Base-by-base conservation (phyloP, 2,888 invertebrate genomes). In the Xestobium rufovillosum region DNA sequence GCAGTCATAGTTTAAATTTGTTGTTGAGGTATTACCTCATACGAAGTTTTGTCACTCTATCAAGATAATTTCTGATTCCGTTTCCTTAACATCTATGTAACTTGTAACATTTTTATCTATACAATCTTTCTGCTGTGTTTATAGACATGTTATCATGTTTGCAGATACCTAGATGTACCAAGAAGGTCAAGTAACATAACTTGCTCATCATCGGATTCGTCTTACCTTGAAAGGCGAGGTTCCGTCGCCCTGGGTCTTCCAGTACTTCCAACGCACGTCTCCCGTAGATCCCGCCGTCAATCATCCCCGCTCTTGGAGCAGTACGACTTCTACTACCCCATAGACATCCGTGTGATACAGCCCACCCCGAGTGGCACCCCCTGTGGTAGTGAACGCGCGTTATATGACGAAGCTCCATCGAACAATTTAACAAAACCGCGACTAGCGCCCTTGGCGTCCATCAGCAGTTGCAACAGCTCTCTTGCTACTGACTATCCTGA, bases 341-440 rank as follows among this genome's bases (percentile, higher is more conserved):
- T 64, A 26, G 64, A 65, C 46, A 65, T 65, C 61, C 67, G 72
- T 63, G 80, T 84, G 45, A 83, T 83, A 46, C 80, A 83, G 56
- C 80, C 83, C 30, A 84, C 83, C 13, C 86, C 89, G n/a, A 83
- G 86, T 36, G 73, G 85, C 34, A 88, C 89, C 25, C 88, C 89
- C 4, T 78, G 79, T 58, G 78, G 77, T 19, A 87, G 87, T 59
- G 78, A 81, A 52, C 63, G 69, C 12, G 70, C 70, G 36, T 58
- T 76, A 3, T 69, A 72, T 53, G 66, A 69, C 42, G 53, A 58
- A 45, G 52, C 45, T 28, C 42, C 38, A 6, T 41, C 49, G 15
- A 50, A 52, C 30, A 48, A 51, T 35, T 43, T 55, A 26, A 54
- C 53, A 38, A 43, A 44, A 8, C 61, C 60, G 51, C 69, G 77